Conservation (phyloP, 2,113 vertebrate genomes). For the Diadophis punctatus region DNA sequence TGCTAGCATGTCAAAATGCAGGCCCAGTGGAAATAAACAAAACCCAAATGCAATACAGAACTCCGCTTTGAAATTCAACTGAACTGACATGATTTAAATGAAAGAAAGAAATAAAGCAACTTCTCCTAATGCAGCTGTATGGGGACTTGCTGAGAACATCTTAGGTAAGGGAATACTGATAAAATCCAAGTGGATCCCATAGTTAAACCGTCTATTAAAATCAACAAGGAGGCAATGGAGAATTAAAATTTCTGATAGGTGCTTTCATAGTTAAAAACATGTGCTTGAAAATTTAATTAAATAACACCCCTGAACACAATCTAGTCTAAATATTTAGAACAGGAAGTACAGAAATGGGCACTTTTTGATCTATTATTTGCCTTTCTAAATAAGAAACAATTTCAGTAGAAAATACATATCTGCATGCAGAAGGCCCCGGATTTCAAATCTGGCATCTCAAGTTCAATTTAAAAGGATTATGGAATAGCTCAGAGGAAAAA, state of each 20-base stretch:
- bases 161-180: background rate
- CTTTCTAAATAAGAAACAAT: background rate
- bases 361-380: background rate
- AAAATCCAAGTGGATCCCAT: background rate
- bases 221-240: background rate
- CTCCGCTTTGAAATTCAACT: slow-evolving; percentile 1
- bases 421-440: background rate
- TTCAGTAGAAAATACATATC: background rate
- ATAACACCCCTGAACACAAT: background rate
- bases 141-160: background rate
- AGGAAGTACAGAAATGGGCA: background rate
- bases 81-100: background rate
- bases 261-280: background rate
- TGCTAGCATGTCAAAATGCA: slow-evolving; percentile 1
- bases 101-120: background rate
- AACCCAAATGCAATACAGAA: background rate
- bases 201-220: background rate
- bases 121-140: background rate
- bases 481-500: background rate
- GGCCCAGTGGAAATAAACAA: background rate
- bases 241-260: background rate
- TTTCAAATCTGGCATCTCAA: background rate
- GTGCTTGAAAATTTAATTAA: background rate
- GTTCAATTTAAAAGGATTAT: background rate
- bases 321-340: background rate